Conservation (phyloP, 2,113 vertebrate genomes). For the Mus pahari region DNA sequence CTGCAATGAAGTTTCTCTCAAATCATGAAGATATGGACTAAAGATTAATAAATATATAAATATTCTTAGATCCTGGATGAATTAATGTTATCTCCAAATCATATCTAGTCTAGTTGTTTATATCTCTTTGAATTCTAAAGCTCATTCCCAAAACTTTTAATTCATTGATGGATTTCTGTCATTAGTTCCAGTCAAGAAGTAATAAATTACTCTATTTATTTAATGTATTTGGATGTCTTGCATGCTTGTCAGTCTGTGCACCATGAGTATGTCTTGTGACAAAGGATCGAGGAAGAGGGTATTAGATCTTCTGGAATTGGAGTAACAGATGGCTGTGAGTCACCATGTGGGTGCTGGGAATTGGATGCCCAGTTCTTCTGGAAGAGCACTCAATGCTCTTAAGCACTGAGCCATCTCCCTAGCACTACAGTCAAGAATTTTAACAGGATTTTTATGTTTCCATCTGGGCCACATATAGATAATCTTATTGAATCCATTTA, state of each 20-base stretch:
- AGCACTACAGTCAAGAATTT: not conserved
- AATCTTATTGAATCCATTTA: not conserved
- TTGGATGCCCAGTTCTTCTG: not conserved
- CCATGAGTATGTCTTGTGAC: not conserved
- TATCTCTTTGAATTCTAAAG: not conserved
- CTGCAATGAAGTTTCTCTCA: constrained; percentile 37
- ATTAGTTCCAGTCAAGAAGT: not conserved
- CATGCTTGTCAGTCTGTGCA: not conserved
- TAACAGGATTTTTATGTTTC: constrained; percentile 1
- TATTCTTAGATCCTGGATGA: not conserved
- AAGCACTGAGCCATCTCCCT: not conserved
- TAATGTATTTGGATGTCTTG: not conserved
- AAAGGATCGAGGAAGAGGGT: not conserved
- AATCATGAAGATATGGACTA: not conserved
- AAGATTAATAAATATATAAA: constrained; percentile 3
- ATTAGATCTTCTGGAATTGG: not conserved
- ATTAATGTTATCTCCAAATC: not conserved
- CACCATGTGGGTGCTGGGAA: not conserved
- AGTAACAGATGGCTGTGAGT: not conserved
- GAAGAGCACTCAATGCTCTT: not conserved
- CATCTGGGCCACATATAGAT: not conserved
- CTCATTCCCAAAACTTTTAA: not conserved
- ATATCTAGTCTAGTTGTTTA: not conserved
- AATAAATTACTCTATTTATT: not conserved
- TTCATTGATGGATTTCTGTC: constrained; percentile 16